Evolutionary conservation across 1,140 invertebrate genomes (phyloP), one percentile per base, ranked within the genome.

Genomic region (Cydia fagiglandana): DNA sequence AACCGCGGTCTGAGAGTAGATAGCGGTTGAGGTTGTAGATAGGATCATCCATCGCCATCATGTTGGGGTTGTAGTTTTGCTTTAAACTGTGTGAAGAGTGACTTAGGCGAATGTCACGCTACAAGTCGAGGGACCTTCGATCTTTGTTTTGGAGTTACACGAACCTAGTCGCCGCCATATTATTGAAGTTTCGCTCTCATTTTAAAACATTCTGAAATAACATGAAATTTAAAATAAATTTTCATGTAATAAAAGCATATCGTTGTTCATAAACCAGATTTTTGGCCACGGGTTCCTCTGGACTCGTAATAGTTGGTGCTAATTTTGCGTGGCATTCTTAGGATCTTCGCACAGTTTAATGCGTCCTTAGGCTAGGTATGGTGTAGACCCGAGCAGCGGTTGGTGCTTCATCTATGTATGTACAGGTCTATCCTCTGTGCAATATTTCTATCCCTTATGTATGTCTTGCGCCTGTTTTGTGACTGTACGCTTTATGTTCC

Each of bases 351-450:
- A 45, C 80, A 79, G 82, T 82, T 83, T 79, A 79, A 81, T 83
- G 81, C 77, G 47, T 41, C 47, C 30, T 75, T 75, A 24, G 45
- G 66, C 50, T 76, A 76, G n/a, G 81, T 83, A 84, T 85, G 86
- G 88, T 90, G 84, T 86, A 90, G 86, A 86, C 79, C 83, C 79
- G 79, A 84, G 82, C 83, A 80, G 86, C 86, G 90, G 91, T 92
- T 92, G 91, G 91, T 92, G 91, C 91, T 92, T 92, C 91, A 91
- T 91, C 85, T 88, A 87, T 90, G 80, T 82, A 47, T 86, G 81
- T 80, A 77, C 56, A 80, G 68, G 79, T 84, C 83, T 88, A 76
- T 84, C 82, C 82, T 75, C 73, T 89, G 86, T 92, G 86, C 89
- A 86, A 84, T 86, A 84, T 84, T 78, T 79, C 84, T 84, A 83